Evolutionary conservation across 2,888 invertebrate genomes (phyloP), one percentile per base, ranked within the genome.

Genomic region (Mythimna impura): DNA sequence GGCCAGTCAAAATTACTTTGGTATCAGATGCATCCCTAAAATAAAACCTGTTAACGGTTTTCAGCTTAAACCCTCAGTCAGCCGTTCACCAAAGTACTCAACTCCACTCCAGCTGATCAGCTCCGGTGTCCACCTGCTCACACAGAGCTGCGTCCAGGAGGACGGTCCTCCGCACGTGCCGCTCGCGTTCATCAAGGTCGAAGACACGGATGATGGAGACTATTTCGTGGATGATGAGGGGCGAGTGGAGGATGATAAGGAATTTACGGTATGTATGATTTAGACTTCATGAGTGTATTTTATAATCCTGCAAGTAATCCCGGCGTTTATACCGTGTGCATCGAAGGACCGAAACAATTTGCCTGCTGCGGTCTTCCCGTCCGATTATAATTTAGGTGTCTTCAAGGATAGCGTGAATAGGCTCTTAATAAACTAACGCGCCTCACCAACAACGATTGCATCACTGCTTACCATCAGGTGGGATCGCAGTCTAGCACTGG

Each of bases 131-230:
- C 36, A 36, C n/a, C 36, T n/a, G 36, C 1, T 12, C 36, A 6
- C n/a, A 22, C 60, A n/a, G 5, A 5, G n/a, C 60, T 6, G 1
- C 47, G 47, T 47, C 6, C 36, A n/a, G 14, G n/a, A 36, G 10
- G 60, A 36, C n/a, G 20, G 20, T 1, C 60, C n/a, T n/a, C 60
- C 10, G 20, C 78, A 20, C 52, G 70, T 14, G 40, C 86, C 68
- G 14, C 57, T 89, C 2, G 36, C 87, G 0, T 89, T 91, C 50
- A 81, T 92, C 0, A 92, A 92, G 63, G 80, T 91, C 0, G 92
- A 92, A 34, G 83, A 78, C 0, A 66, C 3, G 71, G 84, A 85
- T 0, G 80, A 58, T 22, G 66, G 10, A 30, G 75, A 62, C 0
- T 69, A 65, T 36, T 81, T 66, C 62, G 79, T 69, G 67, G 85